A percentile compares a stretch with the other conserved stretches of the same genome.
Evolutionary conservation across 2,888 invertebrate species (phyloP).

Genomic region (Pristionchus arcanus): DNA sequence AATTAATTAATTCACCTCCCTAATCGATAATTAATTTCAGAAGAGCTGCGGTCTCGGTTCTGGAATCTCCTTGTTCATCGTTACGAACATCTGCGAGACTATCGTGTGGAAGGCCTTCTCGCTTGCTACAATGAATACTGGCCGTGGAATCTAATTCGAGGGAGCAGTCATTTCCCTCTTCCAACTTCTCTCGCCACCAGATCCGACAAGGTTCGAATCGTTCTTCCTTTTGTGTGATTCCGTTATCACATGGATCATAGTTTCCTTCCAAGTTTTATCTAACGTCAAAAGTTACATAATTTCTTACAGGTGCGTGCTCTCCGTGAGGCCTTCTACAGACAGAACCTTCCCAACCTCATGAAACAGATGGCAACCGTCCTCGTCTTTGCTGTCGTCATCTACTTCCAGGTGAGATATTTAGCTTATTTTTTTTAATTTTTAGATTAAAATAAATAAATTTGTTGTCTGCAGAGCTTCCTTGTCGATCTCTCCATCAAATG

Average conservation of each 20-base stretch:
- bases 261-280: not conserved
- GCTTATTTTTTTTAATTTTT: not conserved
- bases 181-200: too few species aligned
- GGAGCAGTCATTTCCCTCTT: too few species aligned
- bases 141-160: too few species aligned
- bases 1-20: too few species aligned
- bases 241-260: not conserved
- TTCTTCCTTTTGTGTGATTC: not conserved
- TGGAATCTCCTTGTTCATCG: too few species aligned
- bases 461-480: constrained; percentile 90
- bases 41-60: too few species aligned
- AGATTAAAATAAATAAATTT: not conserved
- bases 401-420: too few species aligned
- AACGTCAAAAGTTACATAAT: not conserved
- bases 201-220: constrained; percentile 84
- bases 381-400: constrained; percentile 95
- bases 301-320: constrained; percentile 88
- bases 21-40: too few species aligned
- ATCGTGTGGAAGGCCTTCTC: too few species aligned
- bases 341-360: constrained; percentile 99
- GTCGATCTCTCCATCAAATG: constrained; percentile 99
- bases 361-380: constrained; percentile 97
- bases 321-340: too few species aligned
- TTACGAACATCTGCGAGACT: too few species aligned
- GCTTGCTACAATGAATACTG: too few species aligned